Conservation (phyloP, 2,113 vertebrate genomes). For the Ginglymostoma cirratum region DNA sequence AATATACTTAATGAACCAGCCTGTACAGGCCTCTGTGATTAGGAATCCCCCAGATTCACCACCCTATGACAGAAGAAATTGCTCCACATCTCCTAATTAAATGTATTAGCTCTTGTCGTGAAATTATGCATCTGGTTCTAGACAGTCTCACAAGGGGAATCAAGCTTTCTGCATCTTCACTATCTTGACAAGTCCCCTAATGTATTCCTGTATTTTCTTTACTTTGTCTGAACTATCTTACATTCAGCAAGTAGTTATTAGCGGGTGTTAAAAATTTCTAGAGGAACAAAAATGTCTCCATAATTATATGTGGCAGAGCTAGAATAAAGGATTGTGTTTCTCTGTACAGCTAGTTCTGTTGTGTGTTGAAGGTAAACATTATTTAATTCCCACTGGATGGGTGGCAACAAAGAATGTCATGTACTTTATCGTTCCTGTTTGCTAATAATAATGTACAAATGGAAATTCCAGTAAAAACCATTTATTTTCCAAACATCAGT, state of each 20-base stretch:
- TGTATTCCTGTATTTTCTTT: neutral
- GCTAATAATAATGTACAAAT: neutral
- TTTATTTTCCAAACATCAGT: neutral
- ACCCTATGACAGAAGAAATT: too few species aligned
- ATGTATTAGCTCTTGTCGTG: too few species aligned
- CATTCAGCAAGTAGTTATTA: neutral
- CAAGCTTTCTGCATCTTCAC: too few species aligned
- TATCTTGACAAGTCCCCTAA: too few species aligned
- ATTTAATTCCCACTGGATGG: neutral
- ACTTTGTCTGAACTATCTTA: neutral
- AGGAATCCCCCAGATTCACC: too few species aligned
- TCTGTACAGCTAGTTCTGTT: neutral
- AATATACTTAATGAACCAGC: too few species aligned
- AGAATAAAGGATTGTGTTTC: neutral
- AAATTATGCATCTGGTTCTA: too few species aligned
- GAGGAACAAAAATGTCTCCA: neutral
- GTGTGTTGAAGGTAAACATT: neutral
- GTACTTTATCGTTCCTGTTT: neutral
- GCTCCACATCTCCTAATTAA: too few species aligned
- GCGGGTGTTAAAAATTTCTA: neutral
- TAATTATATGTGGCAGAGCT: neutral
- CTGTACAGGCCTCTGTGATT: too few species aligned
- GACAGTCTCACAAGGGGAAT: too few species aligned
- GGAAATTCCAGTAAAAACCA: neutral
- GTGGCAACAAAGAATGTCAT: neutral